Evolutionary conservation across 2,113 vertebrate genomes (phyloP), one percentile per base, ranked within the genome.

Genomic region (Leucosticte australis): DNA sequence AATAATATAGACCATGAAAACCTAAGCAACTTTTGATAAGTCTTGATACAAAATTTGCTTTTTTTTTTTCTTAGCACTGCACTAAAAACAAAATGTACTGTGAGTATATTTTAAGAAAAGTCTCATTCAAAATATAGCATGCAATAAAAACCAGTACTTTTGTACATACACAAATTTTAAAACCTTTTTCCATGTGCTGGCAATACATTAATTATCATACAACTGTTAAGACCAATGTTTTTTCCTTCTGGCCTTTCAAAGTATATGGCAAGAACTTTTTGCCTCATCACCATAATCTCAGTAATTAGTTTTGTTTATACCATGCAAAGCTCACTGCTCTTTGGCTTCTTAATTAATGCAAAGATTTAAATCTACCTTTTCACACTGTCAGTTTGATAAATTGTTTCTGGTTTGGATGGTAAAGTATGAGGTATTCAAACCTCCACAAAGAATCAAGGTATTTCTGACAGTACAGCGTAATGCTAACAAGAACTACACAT

Each of bases 21-120:
- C 14, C 57, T 56, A 81, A 53, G 35, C 21, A 75, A 85, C 31
- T 62, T 78, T 37, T 62, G 3, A 10, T 74, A 47, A 53, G 12
- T 18, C 14, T 31, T 42, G 26, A 59, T 55, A 42, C 2, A 55
- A 41, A 35, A 27, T 23, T 20, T 86, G 6, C 6, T 83, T 62
- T 59, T 2, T 63, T 70, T 82, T 82, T 57, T 4, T 44, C 56
- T 78, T 56, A 70, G 20, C 57, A 46, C 6, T 27, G 22, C 21
- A 19, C 24, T 56, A 28, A 73, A 86, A 88, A 24, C 16, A 60
- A 79, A 82, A 77, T 16, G 6, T 39, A 44, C 13, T 77, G 6
- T 0, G 0, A 69, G 11, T 19, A 78, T 5, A 28, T 4, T 0
- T 42, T 53, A 68, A 79, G 11, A n/a, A 57, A 69, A 76, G 5